Conservation (phyloP, 2,797 vertebrate genomes). For the Tapirus indicus region DNA sequence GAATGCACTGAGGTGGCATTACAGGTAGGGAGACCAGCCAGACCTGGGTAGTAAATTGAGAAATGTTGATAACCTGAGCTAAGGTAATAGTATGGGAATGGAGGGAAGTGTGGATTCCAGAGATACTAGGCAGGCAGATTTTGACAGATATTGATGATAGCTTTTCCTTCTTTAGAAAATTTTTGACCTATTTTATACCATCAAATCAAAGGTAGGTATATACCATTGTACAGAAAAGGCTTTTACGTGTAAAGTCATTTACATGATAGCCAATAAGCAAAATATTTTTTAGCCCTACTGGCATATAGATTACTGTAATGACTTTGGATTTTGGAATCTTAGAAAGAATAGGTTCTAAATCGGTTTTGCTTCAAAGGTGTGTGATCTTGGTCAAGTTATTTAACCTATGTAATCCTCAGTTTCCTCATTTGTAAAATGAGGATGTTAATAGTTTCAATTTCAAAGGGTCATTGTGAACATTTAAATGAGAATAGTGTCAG, state of each 20-base stretch:
- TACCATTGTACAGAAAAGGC: neutral
- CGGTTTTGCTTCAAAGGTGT: constrained; percentile 18
- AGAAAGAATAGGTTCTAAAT: constrained; percentile 34
- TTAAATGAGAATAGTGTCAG: constrained; percentile 9
- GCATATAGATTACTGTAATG: neutral
- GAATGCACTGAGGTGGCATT: neutral
- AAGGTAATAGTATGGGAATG: neutral
- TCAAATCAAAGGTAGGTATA: neutral
- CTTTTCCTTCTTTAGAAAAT: neutral
- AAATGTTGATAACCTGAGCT: neutral
- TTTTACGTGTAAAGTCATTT: neutral
- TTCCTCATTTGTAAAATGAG: constrained; percentile 32
- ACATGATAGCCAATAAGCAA: neutral
- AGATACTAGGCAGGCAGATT: neutral
- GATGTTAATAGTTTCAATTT: constrained; percentile 21
- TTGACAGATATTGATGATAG: neutral
- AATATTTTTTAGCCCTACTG: neutral
- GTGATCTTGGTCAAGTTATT: constrained; percentile 26
- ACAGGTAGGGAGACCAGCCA: neutral
- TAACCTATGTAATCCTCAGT: neutral
- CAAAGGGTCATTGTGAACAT: neutral
- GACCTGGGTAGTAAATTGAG: neutral
- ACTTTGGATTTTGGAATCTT: constrained; percentile 39
- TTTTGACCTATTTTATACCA: constrained; percentile 7
- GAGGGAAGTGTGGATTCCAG: neutral